Percentiles rank a stretch among this genome's conserved stretches.
Evolutionary conservation across 2,888 invertebrate species (phyloP).

Genomic region (Enoplolaimus lenunculus): DNA sequence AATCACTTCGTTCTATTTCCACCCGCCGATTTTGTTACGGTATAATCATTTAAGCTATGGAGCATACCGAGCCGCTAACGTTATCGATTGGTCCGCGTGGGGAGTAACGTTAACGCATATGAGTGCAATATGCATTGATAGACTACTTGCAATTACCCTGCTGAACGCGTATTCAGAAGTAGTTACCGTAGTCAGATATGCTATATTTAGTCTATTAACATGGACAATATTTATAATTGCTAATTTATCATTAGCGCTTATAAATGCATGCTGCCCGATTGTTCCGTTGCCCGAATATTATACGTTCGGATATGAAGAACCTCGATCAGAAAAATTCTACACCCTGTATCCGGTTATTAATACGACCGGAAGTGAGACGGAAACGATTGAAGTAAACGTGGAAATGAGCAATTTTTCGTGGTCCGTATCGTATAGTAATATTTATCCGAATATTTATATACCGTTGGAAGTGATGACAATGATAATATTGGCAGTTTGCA

Average conservation of each 20-base stretch:
- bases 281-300: slow-evolving; percentile 34
- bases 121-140: slow-evolving; percentile 38
- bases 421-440: neutral
- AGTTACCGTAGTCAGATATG: slow-evolving; percentile 30
- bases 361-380: slow-evolving; percentile 22
- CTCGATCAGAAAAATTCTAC: neutral
- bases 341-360: slow-evolving; percentile 29
- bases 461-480: slow-evolving; percentile 35
- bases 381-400: too few species aligned
- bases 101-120: slow-evolving; percentile 35
- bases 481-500: slow-evolving; percentile 32
- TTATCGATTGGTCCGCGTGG: slow-evolving; percentile 40
- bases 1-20: slow-evolving; percentile 23
- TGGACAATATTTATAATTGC: slow-evolving; percentile 32
- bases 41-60: neutral
- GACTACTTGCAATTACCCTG: slow-evolving; percentile 35
- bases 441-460: slow-evolving; percentile 18
- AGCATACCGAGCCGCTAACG: slow-evolving; percentile 32
- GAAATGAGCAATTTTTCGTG: too few species aligned
- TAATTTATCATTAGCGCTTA: slow-evolving; percentile 32
- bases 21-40: slow-evolving; percentile 23
- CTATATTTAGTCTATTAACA: slow-evolving; percentile 29
- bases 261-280: slow-evolving; percentile 35
- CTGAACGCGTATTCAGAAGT: slow-evolving; percentile 33
- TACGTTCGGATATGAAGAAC: slow-evolving; percentile 33